phyloP scores from a whole-genome alignment of 2,888 invertebrate genomes.

The Drosophila ezoana region DNA sequence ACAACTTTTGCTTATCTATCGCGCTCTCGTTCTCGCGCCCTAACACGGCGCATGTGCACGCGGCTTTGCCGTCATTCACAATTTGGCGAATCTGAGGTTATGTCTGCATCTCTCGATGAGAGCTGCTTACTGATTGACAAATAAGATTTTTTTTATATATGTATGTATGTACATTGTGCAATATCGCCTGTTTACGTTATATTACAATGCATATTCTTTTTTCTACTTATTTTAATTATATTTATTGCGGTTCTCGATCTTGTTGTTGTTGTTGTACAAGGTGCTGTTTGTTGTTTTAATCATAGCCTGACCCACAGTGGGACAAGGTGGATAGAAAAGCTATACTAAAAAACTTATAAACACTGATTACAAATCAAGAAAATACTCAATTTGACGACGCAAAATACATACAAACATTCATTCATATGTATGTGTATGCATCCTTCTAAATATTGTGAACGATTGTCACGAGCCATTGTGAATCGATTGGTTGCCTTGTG shows the following conservation, averaged over 20 bases:
- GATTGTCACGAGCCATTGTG: conserved; percentile 38
- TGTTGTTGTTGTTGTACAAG: conserved; percentile 27
- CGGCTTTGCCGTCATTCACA: conserved; percentile 29
- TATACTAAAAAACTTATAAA: conserved; percentile 11
- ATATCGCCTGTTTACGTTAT: conserved; percentile 69
- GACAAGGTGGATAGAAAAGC: conserved; percentile 18
- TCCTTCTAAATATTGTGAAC: conserved; percentile 1
- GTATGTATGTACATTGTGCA: conserved; percentile 35
- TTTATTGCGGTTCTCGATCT: conserved; percentile 38
- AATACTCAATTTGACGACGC: not conserved
- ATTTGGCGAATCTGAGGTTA: conserved; percentile 38
- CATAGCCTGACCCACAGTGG: conserved; percentile 53
- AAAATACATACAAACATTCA: not conserved
- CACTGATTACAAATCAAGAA: conserved; percentile 7
- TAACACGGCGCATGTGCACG: conserved; percentile 46
- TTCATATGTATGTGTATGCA: not conserved
- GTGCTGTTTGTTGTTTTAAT: conserved; percentile 61
- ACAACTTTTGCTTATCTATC: conserved; percentile 23
- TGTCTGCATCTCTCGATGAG: not conserved
- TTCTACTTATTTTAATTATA: conserved; percentile 38
- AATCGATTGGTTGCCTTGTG: conserved; percentile 38
- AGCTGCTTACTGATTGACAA: conserved; percentile 21
- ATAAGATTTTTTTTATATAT: conserved; percentile 26
- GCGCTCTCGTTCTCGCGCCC: not conserved
- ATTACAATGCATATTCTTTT: conserved; percentile 61